Percentiles rank a stretch among this genome's conserved stretches.
Conservation (phyloP, 2,113 vertebrate species). For the Oreochromis aureus region DNA sequence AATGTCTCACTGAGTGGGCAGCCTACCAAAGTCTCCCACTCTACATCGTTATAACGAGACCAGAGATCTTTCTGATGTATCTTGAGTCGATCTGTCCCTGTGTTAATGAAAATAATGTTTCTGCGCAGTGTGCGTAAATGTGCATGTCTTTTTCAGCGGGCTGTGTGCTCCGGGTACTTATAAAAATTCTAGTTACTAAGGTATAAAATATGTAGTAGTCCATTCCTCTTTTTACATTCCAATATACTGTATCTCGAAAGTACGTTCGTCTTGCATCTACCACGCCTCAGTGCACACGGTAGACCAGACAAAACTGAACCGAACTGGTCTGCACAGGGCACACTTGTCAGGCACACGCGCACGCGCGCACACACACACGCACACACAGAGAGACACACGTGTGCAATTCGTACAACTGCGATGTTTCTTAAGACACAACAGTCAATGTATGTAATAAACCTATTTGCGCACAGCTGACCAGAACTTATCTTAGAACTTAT, state of each 20-base stretch:
- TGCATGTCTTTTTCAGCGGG: fast-evolving
- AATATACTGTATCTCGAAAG: not conserved
- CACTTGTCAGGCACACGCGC: fast-evolving
- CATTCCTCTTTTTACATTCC: not conserved
- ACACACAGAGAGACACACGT: not conserved
- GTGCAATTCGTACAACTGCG: not conserved
- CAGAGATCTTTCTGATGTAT: not conserved
- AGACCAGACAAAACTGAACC: not conserved
- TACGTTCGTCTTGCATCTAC: not conserved
- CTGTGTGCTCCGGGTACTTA: not conserved
- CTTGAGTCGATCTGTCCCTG: not conserved
- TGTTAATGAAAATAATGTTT: not conserved
- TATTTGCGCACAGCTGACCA: not conserved
- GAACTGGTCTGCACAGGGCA: not conserved
- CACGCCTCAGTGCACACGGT: not conserved
- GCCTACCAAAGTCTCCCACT: not conserved
- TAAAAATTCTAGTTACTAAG: not conserved
- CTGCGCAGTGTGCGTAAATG: not conserved
- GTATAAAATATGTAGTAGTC: not conserved
- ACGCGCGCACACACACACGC: fast-evolving
- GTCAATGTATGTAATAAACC: not conserved
- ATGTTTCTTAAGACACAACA: not conserved
- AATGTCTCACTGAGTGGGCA: not conserved
- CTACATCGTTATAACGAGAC: not conserved
- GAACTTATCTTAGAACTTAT: not conserved